Evolutionary conservation across 2,888 invertebrate genomes (phyloP), one percentile per base, ranked within the genome.

Genomic region (Xylophagus ater): DNA sequence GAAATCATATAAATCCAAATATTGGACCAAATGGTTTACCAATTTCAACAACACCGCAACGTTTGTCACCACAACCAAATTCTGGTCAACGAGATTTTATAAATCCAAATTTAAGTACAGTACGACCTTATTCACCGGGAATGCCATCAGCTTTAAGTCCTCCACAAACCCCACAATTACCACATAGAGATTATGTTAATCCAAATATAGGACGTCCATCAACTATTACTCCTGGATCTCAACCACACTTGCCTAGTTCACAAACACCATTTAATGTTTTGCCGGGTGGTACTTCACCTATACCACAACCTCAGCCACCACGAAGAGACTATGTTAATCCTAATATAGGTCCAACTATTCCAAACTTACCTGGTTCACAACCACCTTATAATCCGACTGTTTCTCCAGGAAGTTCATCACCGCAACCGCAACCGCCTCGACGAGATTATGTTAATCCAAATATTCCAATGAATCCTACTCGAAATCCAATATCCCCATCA

Each of bases 151-250:
- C 17, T 1, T 32, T 32, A 8, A 24, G 12, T 25, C 9, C 12
- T 18, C 19, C 28, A 15, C 40, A 15, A 30, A 29, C 40, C 7
- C 21, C 23, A 24, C 40, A 30, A 25, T 25, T 30, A 15, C 19
- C 9, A 17, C 19, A 25, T 17, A 30, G 44, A 8, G 44, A 44
- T 31, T 44, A 34, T 19, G 41, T 39, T 12, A 41, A 44, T 36
- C 40, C 34, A 1, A 30, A 34, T 24, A 13, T 24, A 9, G 30
- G 24, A 18, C 12, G 3, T 10, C 14, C 37, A 15, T 4, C 24
- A 13, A 8, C 23, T 4, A 25, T 26, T 15, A 9, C 12, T 19
- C 13, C 12, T 9, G 4, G 32, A 15, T 10, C 21, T 23, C 9
- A 31, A 33, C 21, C 19, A 33, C 13, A 12, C 5, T 14, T 13